A percentile compares a stretch with the other conserved stretches of the same genome.
phyloP scores from a whole-genome alignment of 1,140 invertebrate genomes.

The Pseudoatta argentina region DNA sequence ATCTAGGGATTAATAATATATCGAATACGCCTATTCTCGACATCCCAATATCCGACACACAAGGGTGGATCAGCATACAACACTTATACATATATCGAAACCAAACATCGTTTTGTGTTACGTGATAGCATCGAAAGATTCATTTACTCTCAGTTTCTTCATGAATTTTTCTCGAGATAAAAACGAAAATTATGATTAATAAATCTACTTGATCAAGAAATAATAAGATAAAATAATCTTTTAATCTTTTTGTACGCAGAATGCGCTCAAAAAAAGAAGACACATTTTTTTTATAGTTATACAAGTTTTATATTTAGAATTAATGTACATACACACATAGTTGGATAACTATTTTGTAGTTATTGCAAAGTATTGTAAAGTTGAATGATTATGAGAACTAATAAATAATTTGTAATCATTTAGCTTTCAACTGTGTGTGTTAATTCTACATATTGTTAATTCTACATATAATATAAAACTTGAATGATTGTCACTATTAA shows the following conservation, averaged over 20 bases:
- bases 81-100: constrained; percentile 38
- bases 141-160: neutral
- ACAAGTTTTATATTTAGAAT: too few relatives aligned
- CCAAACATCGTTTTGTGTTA: constrained; percentile 11
- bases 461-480: too few relatives aligned
- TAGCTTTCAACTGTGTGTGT: too few relatives aligned
- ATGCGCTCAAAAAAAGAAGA: neutral
- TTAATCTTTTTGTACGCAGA: neutral
- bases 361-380: too few relatives aligned
- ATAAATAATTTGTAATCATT: too few relatives aligned
- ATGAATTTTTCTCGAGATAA: neutral
- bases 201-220: neutral
- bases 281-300: too few relatives aligned
- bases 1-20: constrained; percentile 78
- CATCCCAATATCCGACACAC: constrained; percentile 47
- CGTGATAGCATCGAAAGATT: neutral
- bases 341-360: too few relatives aligned
- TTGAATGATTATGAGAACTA: too few relatives aligned
- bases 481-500: too few relatives aligned
- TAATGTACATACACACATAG: too few relatives aligned
- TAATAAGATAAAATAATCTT: neutral
- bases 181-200: neutral
- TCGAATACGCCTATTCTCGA: constrained; percentile 60
- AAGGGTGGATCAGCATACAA: constrained; percentile 57
- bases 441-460: too few relatives aligned